phyloP scores from a whole-genome alignment of 2,113 vertebrate genomes.

The Mungos mungo region DNA sequence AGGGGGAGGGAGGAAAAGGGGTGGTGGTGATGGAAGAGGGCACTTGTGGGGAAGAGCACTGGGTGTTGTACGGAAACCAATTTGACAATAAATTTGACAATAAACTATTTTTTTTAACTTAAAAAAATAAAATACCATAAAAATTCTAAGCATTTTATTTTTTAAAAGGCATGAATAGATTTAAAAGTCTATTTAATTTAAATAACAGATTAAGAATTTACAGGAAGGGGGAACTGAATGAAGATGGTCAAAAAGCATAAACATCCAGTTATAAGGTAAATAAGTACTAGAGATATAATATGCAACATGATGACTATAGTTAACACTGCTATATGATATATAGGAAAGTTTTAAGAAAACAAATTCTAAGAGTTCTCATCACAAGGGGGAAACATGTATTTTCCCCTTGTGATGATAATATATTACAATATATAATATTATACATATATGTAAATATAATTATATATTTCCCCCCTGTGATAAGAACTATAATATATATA shows the following conservation, averaged over 20 bases:
- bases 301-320: not conserved
- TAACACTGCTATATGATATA: not conserved
- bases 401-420: not conserved
- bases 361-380: not conserved
- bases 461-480: too few relatives aligned
- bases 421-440: too few relatives aligned
- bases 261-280: not conserved
- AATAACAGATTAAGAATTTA: slow-evolving; percentile 21
- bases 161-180: not conserved
- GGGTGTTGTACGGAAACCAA: too few relatives aligned
- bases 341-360: not conserved
- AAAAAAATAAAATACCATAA: slow-evolving; percentile 24
- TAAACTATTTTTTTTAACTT: too few relatives aligned
- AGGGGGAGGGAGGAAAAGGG: too few relatives aligned
- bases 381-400: not conserved
- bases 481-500: not conserved
- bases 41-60: too few relatives aligned
- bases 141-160: slow-evolving; percentile 12
- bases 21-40: too few relatives aligned
- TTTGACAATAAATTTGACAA: too few relatives aligned
- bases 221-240: not conserved
- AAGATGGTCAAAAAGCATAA: not conserved
- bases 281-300: not conserved
- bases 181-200: slow-evolving; percentile 45
- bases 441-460: too few relatives aligned